A percentile compares a stretch with the other conserved stretches of the same genome.
These are phyloP conservation scores for Tiliqua scincoides DNA, from an alignment of 2,113 vertebrate genomes.

Conservation along the genomic window DNA sequence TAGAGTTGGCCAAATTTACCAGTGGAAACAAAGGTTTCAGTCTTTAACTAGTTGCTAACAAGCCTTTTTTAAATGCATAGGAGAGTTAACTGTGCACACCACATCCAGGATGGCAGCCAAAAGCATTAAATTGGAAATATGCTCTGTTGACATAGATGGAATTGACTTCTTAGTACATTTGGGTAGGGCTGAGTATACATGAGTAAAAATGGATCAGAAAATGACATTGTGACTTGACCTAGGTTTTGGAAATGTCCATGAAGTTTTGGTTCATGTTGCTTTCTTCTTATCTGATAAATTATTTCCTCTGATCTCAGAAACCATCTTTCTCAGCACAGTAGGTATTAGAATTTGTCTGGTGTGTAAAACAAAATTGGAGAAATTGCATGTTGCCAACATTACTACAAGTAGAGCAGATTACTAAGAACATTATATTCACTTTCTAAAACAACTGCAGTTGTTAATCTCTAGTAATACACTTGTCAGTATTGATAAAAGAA, in stretches of 20 bases:
- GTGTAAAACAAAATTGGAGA: not conserved
- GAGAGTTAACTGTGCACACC: not conserved
- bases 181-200: constrained; percentile 3
- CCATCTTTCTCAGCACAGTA: constrained; percentile 25
- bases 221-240: constrained; percentile 23
- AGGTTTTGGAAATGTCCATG: constrained; percentile 20
- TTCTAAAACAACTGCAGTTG: constrained; percentile 18
- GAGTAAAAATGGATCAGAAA: constrained; percentile 32
- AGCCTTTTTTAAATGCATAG: not conserved
- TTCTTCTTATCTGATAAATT: no score
- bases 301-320: no score
- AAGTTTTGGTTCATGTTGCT: constrained; percentile 2
- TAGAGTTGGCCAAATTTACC: constrained; percentile 30
- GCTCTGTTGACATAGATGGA: not conserved
- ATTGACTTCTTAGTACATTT: not conserved
- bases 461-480: constrained; percentile 59
- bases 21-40: constrained; percentile 20
- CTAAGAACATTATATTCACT: not conserved
- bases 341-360: not conserved
- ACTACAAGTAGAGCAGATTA: not conserved
- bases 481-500: constrained; percentile 44
- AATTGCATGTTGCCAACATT: not conserved
- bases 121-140: not conserved
- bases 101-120: not conserved
- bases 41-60: constrained; percentile 1